Base-by-base conservation (phyloP, 2,113 vertebrate species). In the Scatophagus argus region DNA sequence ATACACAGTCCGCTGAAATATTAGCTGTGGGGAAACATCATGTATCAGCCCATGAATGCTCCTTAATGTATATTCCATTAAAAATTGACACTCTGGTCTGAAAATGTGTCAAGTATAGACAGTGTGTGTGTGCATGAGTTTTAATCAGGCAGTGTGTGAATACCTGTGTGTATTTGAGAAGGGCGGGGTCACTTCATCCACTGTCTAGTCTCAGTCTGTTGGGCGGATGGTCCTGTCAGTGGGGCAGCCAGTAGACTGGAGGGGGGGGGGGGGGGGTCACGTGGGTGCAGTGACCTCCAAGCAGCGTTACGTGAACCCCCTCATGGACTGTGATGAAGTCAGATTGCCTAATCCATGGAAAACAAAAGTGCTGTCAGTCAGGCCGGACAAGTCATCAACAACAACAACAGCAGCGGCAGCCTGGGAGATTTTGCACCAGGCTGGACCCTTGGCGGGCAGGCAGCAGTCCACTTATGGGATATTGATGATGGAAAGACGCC, bases 291-390 rank as follows among this genome's bases (percentile, higher is more conserved):
- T 94, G 91, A 93, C 91, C 92, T 91, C 82, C 70, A 55, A 82
- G 84, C 79, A 80, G 86, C 73, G 91, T 90, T 90, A 92, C 67
- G 89, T 83, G 89, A 95, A 91, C 92, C 85, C 91, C 91, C 86
- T 86, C 41, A 54, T 58, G 89, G 91, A 82, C 77, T n/a, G 67
- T 14, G 86, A 88, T 95, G 94, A 95, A 93, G 95, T 95, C 94
- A 95, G 94, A 95, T 94, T 95, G 75, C 62, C 89, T 95, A 94
- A 95, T 93, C 87, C 52, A 14, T 9, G 67, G 92, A 93, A 94
- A 94, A 94, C 93, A 94, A 94, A 93, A 92, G 93, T 88, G 86
- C 88, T 88, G 93, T 92, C 93, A 93, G 91, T 95, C 93, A 93
- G 46, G 61, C 76, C 2, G 76, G 65, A 82, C 87, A 65, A 62